Conservation (phyloP, 2,113 vertebrate genomes). For the Daubentonia madagascariensis region DNA sequence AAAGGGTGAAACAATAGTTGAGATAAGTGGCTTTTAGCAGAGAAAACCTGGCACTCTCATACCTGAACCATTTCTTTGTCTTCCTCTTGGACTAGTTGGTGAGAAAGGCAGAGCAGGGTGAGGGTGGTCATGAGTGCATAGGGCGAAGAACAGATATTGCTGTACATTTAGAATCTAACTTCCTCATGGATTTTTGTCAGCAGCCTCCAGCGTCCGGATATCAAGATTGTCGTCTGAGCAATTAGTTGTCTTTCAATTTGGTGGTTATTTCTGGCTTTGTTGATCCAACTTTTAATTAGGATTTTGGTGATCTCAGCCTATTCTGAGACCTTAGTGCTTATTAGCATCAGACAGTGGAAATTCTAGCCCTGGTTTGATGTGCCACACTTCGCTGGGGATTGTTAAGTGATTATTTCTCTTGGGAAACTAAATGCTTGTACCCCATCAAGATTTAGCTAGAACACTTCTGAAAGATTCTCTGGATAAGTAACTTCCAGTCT, state of each 20-base stretch:
- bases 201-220: neutral
- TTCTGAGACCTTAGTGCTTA: neutral
- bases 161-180: neutral
- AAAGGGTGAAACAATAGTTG: neutral
- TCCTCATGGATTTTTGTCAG: neutral
- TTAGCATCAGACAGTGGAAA: neutral
- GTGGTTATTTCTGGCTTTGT: constrained; percentile 3
- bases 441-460: neutral
- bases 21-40: neutral
- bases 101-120: neutral
- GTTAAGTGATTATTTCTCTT: constrained; percentile 32
- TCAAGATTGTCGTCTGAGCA: neutral
- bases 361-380: neutral
- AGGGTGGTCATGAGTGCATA: neutral
- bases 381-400: neutral
- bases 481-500: neutral
- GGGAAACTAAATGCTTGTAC: constrained; percentile 4
- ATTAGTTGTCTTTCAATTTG: neutral
- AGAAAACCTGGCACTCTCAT: neutral
- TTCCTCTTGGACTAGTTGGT: neutral
- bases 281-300: constrained; percentile 46
- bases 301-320: neutral
- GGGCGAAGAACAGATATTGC: neutral
- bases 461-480: neutral
- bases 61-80: neutral